phyloP scores from a whole-genome alignment of 2,888 invertebrate genomes.

The Dendrolimus pini region DNA sequence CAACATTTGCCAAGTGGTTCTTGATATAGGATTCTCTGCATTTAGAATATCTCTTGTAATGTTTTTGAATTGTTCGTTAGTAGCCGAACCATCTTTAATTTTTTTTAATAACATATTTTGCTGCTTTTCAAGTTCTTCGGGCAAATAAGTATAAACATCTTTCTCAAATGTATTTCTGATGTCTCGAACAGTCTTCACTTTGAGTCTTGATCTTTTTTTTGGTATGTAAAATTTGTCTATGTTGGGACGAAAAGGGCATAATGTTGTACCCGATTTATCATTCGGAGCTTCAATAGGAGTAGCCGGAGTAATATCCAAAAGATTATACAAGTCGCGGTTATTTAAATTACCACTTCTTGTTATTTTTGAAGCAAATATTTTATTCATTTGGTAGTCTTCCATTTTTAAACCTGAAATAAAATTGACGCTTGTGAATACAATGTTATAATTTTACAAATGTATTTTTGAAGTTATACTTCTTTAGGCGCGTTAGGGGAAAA shows the following conservation, averaged over 20 bases:
- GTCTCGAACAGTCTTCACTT: slow-evolving; percentile 59
- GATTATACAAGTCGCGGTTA: slow-evolving; percentile 44
- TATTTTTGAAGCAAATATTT: slow-evolving; percentile 49
- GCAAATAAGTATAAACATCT: slow-evolving; percentile 40
- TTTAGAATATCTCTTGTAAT: slow-evolving; percentile 45
- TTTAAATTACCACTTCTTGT: slow-evolving; percentile 28
- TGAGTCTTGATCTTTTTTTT: slow-evolving; percentile 44
- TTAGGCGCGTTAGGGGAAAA: too few relatives aligned
- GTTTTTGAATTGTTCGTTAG: slow-evolving; percentile 42
- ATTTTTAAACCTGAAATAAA: slow-evolving; percentile 10
- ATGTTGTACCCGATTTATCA: slow-evolving; percentile 14
- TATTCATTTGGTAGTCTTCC: slow-evolving; percentile 14
- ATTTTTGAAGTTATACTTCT: too few relatives aligned
- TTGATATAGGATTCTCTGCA: slow-evolving; percentile 42
- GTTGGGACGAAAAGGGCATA: slow-evolving; percentile 42
- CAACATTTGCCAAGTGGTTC: slow-evolving; percentile 62
- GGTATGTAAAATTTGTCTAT: slow-evolving; percentile 47
- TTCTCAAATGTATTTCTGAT: slow-evolving; percentile 51
- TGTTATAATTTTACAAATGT: too few relatives aligned
- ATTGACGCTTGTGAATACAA: not conserved
- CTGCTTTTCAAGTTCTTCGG: slow-evolving; percentile 46
- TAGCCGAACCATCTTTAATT: slow-evolving; percentile 46
- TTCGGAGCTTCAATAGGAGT: slow-evolving; percentile 24
- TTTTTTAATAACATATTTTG: slow-evolving; percentile 45
- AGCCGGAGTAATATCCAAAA: slow-evolving; percentile 38